Conservation (phyloP, 2,797 vertebrate species). For the Bufotes viridis region DNA sequence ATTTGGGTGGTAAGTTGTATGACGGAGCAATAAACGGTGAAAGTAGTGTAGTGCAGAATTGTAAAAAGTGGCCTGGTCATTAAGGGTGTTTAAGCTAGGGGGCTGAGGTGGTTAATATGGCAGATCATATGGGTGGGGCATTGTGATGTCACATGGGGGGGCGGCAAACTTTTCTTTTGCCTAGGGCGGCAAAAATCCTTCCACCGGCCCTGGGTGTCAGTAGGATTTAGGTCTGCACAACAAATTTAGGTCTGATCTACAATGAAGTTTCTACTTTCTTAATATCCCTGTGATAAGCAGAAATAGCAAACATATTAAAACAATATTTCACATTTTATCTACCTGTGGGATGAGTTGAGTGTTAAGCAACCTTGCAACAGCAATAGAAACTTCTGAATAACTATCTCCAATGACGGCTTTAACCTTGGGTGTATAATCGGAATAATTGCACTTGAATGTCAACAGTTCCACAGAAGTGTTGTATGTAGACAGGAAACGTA, state of each 20-base stretch:
- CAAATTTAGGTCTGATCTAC: neutral
- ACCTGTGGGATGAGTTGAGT: conserved; percentile 87
- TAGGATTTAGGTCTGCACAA: too few relatives aligned
- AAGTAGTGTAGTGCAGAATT: too few relatives aligned
- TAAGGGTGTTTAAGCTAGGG: too few relatives aligned
- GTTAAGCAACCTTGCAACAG: conserved; percentile 82
- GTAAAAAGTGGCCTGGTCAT: too few relatives aligned
- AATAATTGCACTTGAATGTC: conserved; percentile 73
- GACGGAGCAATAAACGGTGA: too few relatives aligned
- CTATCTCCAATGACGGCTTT: conserved; percentile 80
- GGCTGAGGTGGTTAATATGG: too few relatives aligned
- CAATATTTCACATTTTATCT: conserved; percentile 33
- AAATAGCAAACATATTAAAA: neutral
- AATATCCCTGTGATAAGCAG: neutral
- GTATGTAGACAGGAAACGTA: conserved; percentile 75
- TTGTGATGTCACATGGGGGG: too few relatives aligned
- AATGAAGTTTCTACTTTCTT: neutral
- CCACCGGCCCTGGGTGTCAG: too few relatives aligned
- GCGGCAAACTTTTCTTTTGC: too few relatives aligned
- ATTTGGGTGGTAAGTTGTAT: too few relatives aligned
- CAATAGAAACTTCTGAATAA: conserved; percentile 83
- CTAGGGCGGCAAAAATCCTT: too few relatives aligned
- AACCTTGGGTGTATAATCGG: conserved; percentile 70
- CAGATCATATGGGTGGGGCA: too few relatives aligned
- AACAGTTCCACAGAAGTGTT: conserved; percentile 67